Conservation (phyloP, 2,797 vertebrate species). For the Oreonectes daqikongensis region DNA sequence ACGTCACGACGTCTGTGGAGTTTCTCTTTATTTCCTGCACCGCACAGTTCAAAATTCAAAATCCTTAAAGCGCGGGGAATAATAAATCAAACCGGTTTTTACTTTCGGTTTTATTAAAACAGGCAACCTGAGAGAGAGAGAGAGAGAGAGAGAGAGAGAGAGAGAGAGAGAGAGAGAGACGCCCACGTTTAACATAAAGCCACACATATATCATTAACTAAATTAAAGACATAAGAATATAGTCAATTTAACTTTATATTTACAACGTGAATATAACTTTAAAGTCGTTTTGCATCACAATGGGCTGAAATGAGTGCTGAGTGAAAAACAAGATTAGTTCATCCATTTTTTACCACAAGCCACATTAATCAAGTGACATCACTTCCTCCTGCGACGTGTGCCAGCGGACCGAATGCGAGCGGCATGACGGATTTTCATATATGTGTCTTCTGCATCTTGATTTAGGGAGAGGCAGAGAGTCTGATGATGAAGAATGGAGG, state of each 20-base stretch:
- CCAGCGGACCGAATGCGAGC: slow-evolving; percentile 40
- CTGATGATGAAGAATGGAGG: slow-evolving; percentile 62
- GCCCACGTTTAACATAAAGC: too few relatives aligned
- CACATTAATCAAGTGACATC: slow-evolving; percentile 33
- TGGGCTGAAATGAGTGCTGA: not conserved
- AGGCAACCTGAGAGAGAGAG: too few relatives aligned
- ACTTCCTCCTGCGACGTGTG: slow-evolving; percentile 60
- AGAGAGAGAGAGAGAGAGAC: too few relatives aligned
- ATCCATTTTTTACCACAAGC: not conserved
- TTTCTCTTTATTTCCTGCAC: too few relatives aligned
- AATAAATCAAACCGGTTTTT: not conserved
- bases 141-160: too few relatives aligned
- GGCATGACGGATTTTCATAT: slow-evolving; percentile 35
- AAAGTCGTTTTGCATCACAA: not conserved
- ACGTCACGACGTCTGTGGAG: too few relatives aligned
- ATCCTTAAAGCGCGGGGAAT: not conserved
- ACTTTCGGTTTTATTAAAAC: slow-evolving; percentile 7
- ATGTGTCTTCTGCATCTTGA: slow-evolving; percentile 35
- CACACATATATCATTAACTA: too few relatives aligned
- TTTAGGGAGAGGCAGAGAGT: slow-evolving; percentile 60
- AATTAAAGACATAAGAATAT: too few relatives aligned
- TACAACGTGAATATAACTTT: not conserved
- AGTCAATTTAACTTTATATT: not conserved
- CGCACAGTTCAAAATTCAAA: too few relatives aligned
- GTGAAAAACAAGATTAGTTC: not conserved